phyloP scores from a whole-genome alignment of 2,797 vertebrate genomes.

The Lepilemur septentrionalis region DNA sequence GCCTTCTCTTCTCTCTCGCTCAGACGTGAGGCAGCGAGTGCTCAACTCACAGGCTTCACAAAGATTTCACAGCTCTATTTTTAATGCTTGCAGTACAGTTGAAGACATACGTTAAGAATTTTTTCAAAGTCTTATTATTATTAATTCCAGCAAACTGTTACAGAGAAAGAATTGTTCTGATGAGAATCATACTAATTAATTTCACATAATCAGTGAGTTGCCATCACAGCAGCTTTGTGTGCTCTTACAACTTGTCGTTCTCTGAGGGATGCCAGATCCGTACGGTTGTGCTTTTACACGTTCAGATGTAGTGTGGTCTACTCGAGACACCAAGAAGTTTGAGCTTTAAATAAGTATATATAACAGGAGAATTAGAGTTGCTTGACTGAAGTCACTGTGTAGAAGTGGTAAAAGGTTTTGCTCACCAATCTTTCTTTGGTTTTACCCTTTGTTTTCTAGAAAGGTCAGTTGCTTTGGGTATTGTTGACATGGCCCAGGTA shows the following conservation, averaged over 20 bases:
- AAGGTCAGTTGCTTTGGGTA: slow-evolving; percentile 48
- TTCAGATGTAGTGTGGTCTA: neutral
- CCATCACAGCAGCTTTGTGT: slow-evolving; percentile 37
- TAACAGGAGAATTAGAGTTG: slow-evolving; percentile 59
- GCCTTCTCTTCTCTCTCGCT: slow-evolving; percentile 73
- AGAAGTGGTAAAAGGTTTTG: slow-evolving; percentile 9
- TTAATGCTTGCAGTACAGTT: slow-evolving; percentile 71
- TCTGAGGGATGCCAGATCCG: slow-evolving; percentile 56
- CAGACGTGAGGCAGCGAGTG: slow-evolving; percentile 67
- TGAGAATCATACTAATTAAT: slow-evolving; percentile 79
- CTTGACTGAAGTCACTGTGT: neutral
- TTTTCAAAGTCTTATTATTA: slow-evolving; percentile 73
- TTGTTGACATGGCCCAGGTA: slow-evolving; percentile 9
- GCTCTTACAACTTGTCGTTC: slow-evolving; percentile 10
- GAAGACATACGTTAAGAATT: slow-evolving; percentile 69
- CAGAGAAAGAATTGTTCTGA: slow-evolving; percentile 69
- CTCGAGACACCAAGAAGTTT: slow-evolving; percentile 48
- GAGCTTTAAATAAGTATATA: neutral
- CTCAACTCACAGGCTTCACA: slow-evolving; percentile 57
- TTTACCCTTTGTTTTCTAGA: neutral
- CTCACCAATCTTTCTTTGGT: slow-evolving; percentile 42
- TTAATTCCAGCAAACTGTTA: slow-evolving; percentile 78
- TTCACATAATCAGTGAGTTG: slow-evolving; percentile 79
- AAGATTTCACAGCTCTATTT: slow-evolving; percentile 79
- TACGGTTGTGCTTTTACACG: slow-evolving; percentile 41